phyloP scores from a whole-genome alignment of 2,888 invertebrate genomes.

The Philereme vetulata region DNA sequence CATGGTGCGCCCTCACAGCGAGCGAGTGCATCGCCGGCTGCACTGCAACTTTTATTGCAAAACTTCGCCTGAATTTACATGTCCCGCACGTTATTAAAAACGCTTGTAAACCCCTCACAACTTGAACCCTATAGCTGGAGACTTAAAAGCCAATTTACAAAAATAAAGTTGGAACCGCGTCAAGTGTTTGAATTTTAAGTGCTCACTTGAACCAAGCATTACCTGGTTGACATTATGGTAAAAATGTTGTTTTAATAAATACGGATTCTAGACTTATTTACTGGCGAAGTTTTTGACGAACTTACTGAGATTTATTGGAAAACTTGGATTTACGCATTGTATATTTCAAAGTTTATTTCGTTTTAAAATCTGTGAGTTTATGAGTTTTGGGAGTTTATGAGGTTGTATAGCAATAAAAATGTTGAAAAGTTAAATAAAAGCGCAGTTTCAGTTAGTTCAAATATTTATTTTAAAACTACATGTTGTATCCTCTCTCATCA shows the following conservation, averaged over 20 bases:
- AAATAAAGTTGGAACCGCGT: slow-evolving; percentile 36
- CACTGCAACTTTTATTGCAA: slow-evolving; percentile 78
- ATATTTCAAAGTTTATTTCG: slow-evolving; percentile 29
- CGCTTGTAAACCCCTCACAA: slow-evolving; percentile 54
- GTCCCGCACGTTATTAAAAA: slow-evolving; percentile 77
- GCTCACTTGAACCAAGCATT: slow-evolving; percentile 39
- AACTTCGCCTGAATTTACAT: slow-evolving; percentile 79
- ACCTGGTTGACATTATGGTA: slow-evolving; percentile 35
- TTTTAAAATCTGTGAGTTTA: slow-evolving; percentile 25
- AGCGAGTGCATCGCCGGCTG: slow-evolving; percentile 47
- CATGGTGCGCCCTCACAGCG: slow-evolving; percentile 16
- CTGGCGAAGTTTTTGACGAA: slow-evolving; percentile 39
- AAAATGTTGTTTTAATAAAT: slow-evolving; percentile 43
- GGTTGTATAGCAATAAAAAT: too few species aligned
- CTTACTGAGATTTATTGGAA: slow-evolving; percentile 26
- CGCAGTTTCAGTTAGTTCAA: too few species aligned
- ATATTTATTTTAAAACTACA: too few species aligned
- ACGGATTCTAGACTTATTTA: slow-evolving; percentile 42
- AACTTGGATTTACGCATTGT: slow-evolving; percentile 30
- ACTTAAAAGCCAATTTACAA: slow-evolving; percentile 40
- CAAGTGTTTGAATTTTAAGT: slow-evolving; percentile 56
- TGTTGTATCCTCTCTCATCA: too few species aligned
- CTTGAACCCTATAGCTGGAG: slow-evolving; percentile 36
- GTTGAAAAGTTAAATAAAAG: too few species aligned
- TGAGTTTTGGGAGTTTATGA: slow-evolving; percentile 22